phyloP scores from a whole-genome alignment of 2,797 vertebrate genomes.

The Protosalanx chinensis region DNA sequence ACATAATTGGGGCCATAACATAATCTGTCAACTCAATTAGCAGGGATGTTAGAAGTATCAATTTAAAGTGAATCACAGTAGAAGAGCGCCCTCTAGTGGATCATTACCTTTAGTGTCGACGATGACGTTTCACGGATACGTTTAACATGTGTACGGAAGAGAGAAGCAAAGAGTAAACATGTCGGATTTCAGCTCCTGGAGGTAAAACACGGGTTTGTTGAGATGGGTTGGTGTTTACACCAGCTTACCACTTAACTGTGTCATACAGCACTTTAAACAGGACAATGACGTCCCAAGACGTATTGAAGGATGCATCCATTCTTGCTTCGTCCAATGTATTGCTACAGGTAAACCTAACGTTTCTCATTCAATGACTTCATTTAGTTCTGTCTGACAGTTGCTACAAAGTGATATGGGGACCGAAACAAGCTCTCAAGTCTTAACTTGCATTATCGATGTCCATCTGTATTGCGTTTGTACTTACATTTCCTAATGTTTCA shows the following conservation, averaged over 20 bases:
- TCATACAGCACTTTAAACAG: slow-evolving; percentile 12
- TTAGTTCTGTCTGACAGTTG: not conserved
- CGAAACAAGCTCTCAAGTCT: not conserved
- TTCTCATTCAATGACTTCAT: not conserved
- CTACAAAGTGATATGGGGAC: not conserved
- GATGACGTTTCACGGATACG: slow-evolving; percentile 32
- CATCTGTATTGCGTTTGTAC: not conserved
- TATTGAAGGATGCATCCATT: slow-evolving; percentile 61
- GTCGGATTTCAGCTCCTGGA: not conserved
- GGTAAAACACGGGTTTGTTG: no score
- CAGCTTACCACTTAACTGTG: not conserved
- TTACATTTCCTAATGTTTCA: slow-evolving; percentile 43
- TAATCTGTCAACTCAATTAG: not conserved
- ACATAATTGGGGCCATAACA: not conserved
- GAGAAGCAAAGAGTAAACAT: not conserved
- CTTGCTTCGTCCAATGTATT: slow-evolving; percentile 71
- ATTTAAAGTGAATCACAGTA: no score
- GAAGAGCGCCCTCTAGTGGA: slow-evolving; percentile 46
- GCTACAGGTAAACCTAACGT: slow-evolving; percentile 60
- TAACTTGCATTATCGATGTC: not conserved
- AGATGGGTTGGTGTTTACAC: not conserved
- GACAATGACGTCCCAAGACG: slow-evolving; percentile 66
- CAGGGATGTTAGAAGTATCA: not conserved
- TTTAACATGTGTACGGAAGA: slow-evolving; percentile 63
- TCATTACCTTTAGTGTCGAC: slow-evolving; percentile 4